phyloP scores from a whole-genome alignment of 2,113 vertebrate genomes.

The Sitta europaea region DNA sequence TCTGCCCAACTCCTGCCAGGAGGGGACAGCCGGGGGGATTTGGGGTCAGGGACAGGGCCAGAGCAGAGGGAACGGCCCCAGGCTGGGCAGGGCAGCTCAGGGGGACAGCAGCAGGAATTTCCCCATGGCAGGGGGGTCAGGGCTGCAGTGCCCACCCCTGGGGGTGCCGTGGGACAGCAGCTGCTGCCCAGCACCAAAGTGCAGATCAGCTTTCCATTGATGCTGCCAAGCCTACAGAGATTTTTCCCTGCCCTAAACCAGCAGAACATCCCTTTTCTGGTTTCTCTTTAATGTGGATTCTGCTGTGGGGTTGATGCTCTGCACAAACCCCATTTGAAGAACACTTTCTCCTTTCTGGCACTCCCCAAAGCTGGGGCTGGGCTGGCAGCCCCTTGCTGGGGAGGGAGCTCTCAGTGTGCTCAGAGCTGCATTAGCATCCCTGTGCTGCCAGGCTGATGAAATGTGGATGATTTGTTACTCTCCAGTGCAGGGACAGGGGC shows the following conservation, averaged over 20 bases:
- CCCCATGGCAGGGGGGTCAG: neutral
- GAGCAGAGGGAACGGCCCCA: no score
- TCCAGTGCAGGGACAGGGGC: no score
- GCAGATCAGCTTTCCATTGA: neutral
- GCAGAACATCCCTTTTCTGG: neutral
- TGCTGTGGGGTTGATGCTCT: neutral
- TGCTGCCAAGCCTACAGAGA: neutral
- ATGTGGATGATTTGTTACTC: neutral
- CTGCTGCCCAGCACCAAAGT: neutral
- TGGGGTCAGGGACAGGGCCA: no score
- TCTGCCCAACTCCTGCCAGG: no score
- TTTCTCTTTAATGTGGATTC: neutral
- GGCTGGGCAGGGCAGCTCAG: no score
- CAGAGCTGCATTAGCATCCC: neutral
- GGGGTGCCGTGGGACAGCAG: neutral
- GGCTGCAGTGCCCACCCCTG: neutral
- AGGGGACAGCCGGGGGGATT: no score
- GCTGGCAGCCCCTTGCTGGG: neutral
- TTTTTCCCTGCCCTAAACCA: neutral
- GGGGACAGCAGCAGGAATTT: neutral
- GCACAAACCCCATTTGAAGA: neutral
- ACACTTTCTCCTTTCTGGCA: neutral
- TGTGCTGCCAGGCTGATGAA: neutral
- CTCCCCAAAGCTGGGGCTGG: neutral
- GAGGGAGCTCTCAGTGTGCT: neutral